These are phyloP conservation scores for Rhinogobius similis DNA, from an alignment of 2,113 vertebrate species.

Conservation along the genomic window DNA sequence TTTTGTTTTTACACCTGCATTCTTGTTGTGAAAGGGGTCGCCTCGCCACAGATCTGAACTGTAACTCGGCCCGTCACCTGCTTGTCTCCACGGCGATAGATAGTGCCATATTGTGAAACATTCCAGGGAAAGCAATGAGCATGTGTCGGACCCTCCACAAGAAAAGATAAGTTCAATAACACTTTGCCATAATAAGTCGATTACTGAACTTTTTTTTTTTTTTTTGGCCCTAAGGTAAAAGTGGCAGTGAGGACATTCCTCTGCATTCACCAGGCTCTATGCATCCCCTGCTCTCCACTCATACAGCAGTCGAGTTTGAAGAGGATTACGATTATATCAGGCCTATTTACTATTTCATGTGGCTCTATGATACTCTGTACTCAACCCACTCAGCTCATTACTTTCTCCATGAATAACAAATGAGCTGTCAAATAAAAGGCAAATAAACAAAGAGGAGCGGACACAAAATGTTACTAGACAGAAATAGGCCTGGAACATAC, in stretches of 20 bases:
- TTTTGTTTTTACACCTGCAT: too few species aligned
- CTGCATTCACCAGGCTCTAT: constrained; percentile 24
- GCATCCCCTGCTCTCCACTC: constrained; percentile 32
- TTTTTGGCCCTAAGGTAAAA: constrained; percentile 20
- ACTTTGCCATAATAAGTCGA: not conserved
- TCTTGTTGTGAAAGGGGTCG: too few species aligned
- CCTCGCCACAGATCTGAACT: too few species aligned
- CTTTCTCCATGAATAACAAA: constrained; percentile 70
- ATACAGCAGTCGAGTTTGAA: constrained; percentile 59
- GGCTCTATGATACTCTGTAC: constrained; percentile 65
- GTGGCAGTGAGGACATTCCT: constrained; percentile 12
- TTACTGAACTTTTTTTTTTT: not conserved
- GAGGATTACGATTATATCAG: constrained; percentile 68
- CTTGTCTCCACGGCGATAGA: too few species aligned
- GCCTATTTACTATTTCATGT: constrained; percentile 68
- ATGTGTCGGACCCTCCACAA: too few species aligned
- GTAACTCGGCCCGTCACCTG: too few species aligned
- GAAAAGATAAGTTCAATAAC: too few species aligned
- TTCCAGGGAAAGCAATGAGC: too few species aligned
- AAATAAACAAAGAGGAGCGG: constrained; percentile 60
- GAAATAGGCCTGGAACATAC: constrained; percentile 43
- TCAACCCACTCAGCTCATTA: constrained; percentile 64
- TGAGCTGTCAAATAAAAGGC: constrained; percentile 66
- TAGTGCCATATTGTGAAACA: too few species aligned
- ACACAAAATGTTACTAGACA: constrained; percentile 43